Evolutionary conservation across 2,888 invertebrate genomes (phyloP), one percentile per base, ranked within the genome.

Genomic region (Aricia artaxerxes): DNA sequence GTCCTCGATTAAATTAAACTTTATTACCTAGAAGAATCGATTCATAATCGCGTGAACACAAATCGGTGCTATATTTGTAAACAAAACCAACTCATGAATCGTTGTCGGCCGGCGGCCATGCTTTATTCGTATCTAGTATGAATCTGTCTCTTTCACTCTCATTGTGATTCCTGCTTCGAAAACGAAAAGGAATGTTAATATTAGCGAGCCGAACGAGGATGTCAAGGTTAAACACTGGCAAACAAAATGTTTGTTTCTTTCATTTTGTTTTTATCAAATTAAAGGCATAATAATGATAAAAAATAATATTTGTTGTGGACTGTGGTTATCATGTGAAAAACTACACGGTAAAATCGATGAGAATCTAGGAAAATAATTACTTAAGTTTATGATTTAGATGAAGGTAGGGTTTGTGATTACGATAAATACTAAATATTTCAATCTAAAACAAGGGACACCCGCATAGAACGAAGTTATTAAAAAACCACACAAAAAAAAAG

Each of bases 21-120:
- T 57, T 76, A 76, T 57, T 13, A 13, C 4, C 16, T 16, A 13
- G 6, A 9, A 35, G 11, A 11, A 35, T 53, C 76, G 35, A 44
- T 16, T 76, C 6, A 76, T 13, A 57, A 2, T 76, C 13, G 76
- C 76, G 53, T 76, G 16, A 35, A 31, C 31, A 53, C 31, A 35
- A 53, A 53, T 76, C 16, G 16, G 31, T 57, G 44, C 76, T 76
- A 35, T 31, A 76, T 76, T 57, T 76, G 76, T 76, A 76, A 76
- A 76, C 53, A 76, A 53, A 35, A 31, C 44, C 57, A 35, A 31
- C 44, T 24, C 44, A 57, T 57, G 35, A 76, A 76, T 53, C 76
- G 76, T 57, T 73, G 73, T 73, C 73, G 73, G 40, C 24, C 11
- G 69, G 69, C 69, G 69, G 69, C 69, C 69, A 69, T 69, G 69